Evolutionary conservation across 1,140 invertebrate genomes (phyloP).

Genomic region (Hyphantria cunea): DNA sequence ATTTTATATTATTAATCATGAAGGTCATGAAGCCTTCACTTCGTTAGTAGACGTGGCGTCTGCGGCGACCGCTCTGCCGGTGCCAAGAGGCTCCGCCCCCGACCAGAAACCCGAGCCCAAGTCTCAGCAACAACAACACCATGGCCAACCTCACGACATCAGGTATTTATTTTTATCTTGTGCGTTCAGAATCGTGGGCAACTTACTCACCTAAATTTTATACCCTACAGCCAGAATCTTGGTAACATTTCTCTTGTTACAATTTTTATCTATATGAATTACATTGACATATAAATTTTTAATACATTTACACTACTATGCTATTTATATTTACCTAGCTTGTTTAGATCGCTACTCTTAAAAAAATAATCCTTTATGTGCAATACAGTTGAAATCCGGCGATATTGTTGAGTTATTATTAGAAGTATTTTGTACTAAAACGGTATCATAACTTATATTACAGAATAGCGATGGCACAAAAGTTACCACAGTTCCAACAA

Average conservation of each 20-base stretch:
- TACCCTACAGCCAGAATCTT: too few relatives aligned
- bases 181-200: too few relatives aligned
- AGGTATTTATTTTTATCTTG: constrained; percentile 28
- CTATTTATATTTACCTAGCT: too few relatives aligned
- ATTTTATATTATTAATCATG: too few relatives aligned
- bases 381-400: too few relatives aligned
- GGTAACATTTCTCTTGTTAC: neutral
- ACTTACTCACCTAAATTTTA: too few relatives aligned
- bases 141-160: constrained; percentile 44
- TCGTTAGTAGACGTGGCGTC: constrained; percentile 94
- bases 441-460: constrained; percentile 7
- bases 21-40: constrained; percentile 91
- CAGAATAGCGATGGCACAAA: constrained; percentile 58
- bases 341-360: too few relatives aligned
- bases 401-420: too few relatives aligned
- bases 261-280: too few relatives aligned
- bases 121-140: constrained; percentile 48
- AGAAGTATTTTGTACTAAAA: neutral
- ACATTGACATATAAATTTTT: too few relatives aligned
- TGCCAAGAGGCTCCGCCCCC: constrained; percentile 83
- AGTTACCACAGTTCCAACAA: constrained; percentile 78
- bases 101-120: constrained; percentile 58
- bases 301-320: too few relatives aligned
- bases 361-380: too few relatives aligned
- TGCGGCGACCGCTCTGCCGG: constrained; percentile 91